phyloP scores from a whole-genome alignment of 2,888 invertebrate genomes.

The Atrina japonica region DNA sequence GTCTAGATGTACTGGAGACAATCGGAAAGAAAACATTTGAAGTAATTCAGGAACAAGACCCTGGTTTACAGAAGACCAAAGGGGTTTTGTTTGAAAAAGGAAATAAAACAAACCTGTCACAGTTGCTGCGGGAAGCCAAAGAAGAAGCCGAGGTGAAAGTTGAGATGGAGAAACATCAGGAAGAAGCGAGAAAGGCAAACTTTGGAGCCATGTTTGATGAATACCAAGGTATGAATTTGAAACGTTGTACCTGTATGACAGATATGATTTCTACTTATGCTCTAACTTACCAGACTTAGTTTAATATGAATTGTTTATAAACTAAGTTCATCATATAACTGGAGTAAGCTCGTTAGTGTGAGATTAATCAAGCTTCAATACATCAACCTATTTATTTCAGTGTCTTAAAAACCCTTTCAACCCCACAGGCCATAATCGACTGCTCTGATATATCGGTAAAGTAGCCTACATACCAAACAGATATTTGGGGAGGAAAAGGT shows the following conservation, averaged over 20 bases:
- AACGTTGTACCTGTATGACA: too few species aligned
- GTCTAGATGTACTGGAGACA: constrained; percentile 90
- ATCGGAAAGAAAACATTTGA: constrained; percentile 98
- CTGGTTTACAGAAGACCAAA: constrained; percentile 89
- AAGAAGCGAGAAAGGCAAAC: constrained; percentile 84
- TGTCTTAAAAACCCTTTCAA: too few species aligned
- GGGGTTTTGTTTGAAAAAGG: constrained; percentile 83
- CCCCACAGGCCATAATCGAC: too few species aligned
- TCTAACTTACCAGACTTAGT: too few species aligned
- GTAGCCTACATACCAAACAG: too few species aligned
- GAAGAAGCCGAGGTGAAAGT: constrained; percentile 83
- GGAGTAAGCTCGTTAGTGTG: too few species aligned
- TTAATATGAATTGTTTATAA: neutral
- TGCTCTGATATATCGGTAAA: neutral
- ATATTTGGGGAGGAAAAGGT: too few species aligned
- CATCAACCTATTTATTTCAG: too few species aligned
- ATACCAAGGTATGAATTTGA: constrained; percentile 85
- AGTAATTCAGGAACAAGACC: constrained; percentile 95
- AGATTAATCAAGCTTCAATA: too few species aligned
- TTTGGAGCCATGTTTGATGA: constrained; percentile 90
- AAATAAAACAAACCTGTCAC: constrained; percentile 78
- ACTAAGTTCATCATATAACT: neutral
- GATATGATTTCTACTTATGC: too few species aligned
- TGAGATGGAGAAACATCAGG: constrained; percentile 81
- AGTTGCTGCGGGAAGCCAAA: constrained; percentile 86